Evolutionary conservation across 2,888 invertebrate genomes (phyloP), one percentile per base, ranked within the genome.

Genomic region (Ceriagrion tenellum): DNA sequence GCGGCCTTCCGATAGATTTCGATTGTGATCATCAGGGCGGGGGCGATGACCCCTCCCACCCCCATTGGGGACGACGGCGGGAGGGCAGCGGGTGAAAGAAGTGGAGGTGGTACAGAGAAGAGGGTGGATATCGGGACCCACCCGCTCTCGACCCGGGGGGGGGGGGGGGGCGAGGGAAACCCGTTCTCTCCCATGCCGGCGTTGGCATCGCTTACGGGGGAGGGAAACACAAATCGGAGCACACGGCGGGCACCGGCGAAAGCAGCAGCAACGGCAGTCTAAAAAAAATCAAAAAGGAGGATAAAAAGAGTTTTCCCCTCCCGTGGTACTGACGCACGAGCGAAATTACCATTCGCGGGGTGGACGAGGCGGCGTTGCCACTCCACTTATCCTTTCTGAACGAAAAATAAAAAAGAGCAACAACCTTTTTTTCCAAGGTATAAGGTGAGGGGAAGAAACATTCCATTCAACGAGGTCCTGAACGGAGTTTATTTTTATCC

Each of bases 1-100:
- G 81, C 81, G 81, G 81, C 81, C 81, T 81, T 81, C 81, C 81
- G 81, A 81, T 35, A 13, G 81, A 81, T 81, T 81, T 81, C 81
- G 35, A 81, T 81, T 81, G 81, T 35, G 81, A 81, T 81, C 81
- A 8, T 13, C 81, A 35, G 69, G 81, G 35, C 35, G 81, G 81
- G 81, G 81, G 35, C 35, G 35, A 35, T 30, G 35, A 30, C 81
- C 81, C 35, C 13, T 26, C 81, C 30, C 81, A n/a, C 69, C 12
- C 69, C 8, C 69, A 23, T n/a, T 18, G 69, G n/a, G n/a, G n/a
- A n/a, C 26, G 69, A 23, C 69, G 69, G 69, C 26, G 59, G 18
- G 59, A 59, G 59, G 18, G 59, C 59, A 20, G 20, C 12, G 59
- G 59, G 3, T 10, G 59, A 20, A 59, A 20, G 59, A 59, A 20